Percentiles rank a stretch among this genome's conserved stretches.
Evolutionary conservation across 1,140 invertebrate species (phyloP).

Genomic region (Drosophila mojavensis): DNA sequence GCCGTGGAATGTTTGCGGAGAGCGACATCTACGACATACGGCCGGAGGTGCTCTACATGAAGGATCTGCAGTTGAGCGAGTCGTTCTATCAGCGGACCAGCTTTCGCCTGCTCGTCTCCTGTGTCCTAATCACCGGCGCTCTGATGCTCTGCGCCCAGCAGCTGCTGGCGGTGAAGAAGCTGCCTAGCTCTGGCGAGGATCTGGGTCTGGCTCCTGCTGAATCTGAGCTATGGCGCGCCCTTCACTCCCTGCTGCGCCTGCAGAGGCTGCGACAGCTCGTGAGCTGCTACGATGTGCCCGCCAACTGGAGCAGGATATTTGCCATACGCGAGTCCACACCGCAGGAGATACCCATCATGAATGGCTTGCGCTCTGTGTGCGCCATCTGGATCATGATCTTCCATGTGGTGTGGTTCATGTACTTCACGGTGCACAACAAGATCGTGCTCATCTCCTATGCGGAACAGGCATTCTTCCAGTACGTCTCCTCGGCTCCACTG

Average conservation of each 20-base stretch:
- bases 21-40: conserved; percentile 77
- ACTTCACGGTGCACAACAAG: conserved; percentile 81
- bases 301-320: conserved; percentile 73
- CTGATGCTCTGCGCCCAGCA: conserved; percentile 70
- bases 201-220: conserved; percentile 53
- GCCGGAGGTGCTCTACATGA: conserved; percentile 77
- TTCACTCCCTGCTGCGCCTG: conserved; percentile 51
- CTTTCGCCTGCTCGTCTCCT: conserved; percentile 67
- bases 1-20: conserved; percentile 61
- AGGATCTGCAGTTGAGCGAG: conserved; percentile 74
- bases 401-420: conserved; percentile 83
- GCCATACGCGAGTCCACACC: conserved; percentile 45
- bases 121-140: conserved; percentile 55
- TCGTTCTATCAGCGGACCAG: conserved; percentile 69
- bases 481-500: conserved; percentile 78
- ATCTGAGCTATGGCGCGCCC: conserved; percentile 64
- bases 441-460: conserved; percentile 77
- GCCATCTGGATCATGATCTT: conserved; percentile 83
- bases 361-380: conserved; percentile 78
- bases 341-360: conserved; percentile 76
- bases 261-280: conserved; percentile 52
- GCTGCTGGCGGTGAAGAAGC: conserved; percentile 41
- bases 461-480: conserved; percentile 78
- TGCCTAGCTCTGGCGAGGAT: not conserved
- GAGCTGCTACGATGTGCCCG: conserved; percentile 76